Evolutionary conservation across 2,113 vertebrate species (phyloP), one percentile per base, ranked within the genome.

Genomic region (Clupea harengus): DNA sequence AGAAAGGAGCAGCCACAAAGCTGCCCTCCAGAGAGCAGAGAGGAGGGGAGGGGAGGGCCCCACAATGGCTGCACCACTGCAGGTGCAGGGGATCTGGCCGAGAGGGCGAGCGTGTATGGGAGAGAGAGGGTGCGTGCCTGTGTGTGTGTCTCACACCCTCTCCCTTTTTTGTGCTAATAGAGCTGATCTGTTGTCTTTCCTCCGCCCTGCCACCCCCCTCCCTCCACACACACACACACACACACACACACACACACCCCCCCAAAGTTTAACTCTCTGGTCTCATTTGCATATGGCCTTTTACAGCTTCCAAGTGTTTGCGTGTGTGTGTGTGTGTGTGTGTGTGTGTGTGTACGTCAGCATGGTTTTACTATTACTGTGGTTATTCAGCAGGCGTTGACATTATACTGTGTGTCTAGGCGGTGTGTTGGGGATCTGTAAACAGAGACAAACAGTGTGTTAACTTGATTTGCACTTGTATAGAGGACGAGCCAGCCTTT

Each of bases 141-240:
- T 54, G 84, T 83, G 84, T 88, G 87, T 72, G 81, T 44, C 83
- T 89, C 81, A 89, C 81, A 78, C 87, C 83, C 89, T 91, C 91
- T 95, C 93, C 92, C 93, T 94, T 93, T 95, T 94, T 95, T 94
- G 94, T 94, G 94, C 94, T 95, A 93, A 95, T 95, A 94, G 94
- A 94, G 94, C 92, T 92, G 92, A 93, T 92, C 91, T 94, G 92
- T 94, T 93, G 92, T 94, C 92, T 94, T 93, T 91, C 92, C 89
- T 89, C 88, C 89, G 86, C 84, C 67, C 86, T 84, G 46, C 44
- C 81, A n/a, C 25, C 84, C 52, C 86, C 81, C 25, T 25, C 47
- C 82, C 52, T 67, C 28, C 49, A 20, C n/a, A 46, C 52, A 32
- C 67, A 75, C 67, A 32, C 67, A 75, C 25, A 28, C 10, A 60